Conservation (phyloP, 2,888 invertebrate genomes). For the Agrilus biguttatus region DNA sequence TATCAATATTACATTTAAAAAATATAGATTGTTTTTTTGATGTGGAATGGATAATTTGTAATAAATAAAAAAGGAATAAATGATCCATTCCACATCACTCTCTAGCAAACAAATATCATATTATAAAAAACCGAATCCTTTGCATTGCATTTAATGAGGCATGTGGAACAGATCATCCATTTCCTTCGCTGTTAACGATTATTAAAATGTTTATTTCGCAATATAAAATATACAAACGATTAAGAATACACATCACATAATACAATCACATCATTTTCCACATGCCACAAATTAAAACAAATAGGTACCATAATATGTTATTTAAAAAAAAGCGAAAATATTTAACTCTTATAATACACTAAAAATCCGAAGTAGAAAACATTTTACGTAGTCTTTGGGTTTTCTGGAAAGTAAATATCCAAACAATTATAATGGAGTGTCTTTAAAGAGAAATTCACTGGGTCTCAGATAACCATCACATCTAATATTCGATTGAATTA, state of each 20-base stretch:
- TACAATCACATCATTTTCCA: slow-evolving; percentile 8
- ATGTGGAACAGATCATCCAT: slow-evolving; percentile 24
- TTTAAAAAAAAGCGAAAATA: too few relatives aligned
- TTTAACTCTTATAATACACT: too few relatives aligned
- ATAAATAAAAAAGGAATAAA: slow-evolving; percentile 11
- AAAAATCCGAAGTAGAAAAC: too few relatives aligned
- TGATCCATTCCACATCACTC: slow-evolving; percentile 21
- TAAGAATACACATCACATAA: slow-evolving; percentile 5
- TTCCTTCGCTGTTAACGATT: slow-evolving; percentile 3
- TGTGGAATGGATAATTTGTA: not conserved
- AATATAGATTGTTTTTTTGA: slow-evolving; percentile 3
- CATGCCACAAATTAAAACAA: slow-evolving; percentile 6
- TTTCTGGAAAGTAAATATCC: too few relatives aligned
- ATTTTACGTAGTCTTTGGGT: too few relatives aligned
- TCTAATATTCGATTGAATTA: too few relatives aligned
- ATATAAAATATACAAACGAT: slow-evolving; percentile 7
- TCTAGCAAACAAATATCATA: too few relatives aligned
- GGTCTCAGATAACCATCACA: too few relatives aligned
- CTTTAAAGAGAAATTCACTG: too few relatives aligned
- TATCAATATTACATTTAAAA: slow-evolving; percentile 5
- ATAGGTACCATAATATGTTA: too few relatives aligned
- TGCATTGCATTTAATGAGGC: slow-evolving; percentile 16
- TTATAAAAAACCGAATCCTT: slow-evolving; percentile 1
- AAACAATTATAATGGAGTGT: too few relatives aligned
- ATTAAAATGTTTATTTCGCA: slow-evolving; percentile 11